Conservation (phyloP, 2,113 vertebrate species). For the Lepus europaeus region DNA sequence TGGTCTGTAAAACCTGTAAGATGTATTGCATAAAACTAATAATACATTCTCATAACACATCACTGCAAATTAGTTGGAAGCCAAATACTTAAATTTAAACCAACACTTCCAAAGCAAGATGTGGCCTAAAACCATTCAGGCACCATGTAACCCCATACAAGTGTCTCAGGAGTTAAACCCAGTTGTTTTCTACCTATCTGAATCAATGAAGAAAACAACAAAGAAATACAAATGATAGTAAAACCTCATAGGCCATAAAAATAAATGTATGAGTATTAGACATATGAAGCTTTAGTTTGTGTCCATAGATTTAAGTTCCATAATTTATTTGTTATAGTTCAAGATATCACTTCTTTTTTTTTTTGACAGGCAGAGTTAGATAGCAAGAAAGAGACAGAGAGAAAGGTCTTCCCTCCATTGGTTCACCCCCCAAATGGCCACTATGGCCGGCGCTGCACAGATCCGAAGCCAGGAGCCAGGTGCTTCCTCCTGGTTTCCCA, state of each 20-base stretch:
- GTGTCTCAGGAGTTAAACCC: conserved; percentile 43
- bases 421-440: too few species aligned
- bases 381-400: too few species aligned
- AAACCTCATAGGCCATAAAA: conserved; percentile 14
- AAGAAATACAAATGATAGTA: conserved; percentile 56
- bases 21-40: conserved; percentile 9
- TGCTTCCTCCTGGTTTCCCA: too few species aligned
- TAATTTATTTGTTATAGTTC: conserved; percentile 35
- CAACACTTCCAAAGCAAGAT: conserved; percentile 49
- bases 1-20: conserved; percentile 14
- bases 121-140: background rate
- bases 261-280: background rate
- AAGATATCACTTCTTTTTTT: background rate
- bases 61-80: conserved; percentile 38
- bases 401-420: too few species aligned
- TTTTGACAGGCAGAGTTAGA: too few species aligned
- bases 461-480: too few species aligned
- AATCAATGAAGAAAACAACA: background rate
- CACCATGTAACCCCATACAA: background rate
- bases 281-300: background rate
- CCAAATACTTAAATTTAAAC: background rate
- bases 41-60: background rate
- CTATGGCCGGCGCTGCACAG: too few species aligned
- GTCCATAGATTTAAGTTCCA: conserved; percentile 55
- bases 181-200: background rate